These are phyloP conservation scores for Tetheella fluctuosa DNA, from an alignment of 2,888 invertebrate genomes.

Conservation along the genomic window DNA sequence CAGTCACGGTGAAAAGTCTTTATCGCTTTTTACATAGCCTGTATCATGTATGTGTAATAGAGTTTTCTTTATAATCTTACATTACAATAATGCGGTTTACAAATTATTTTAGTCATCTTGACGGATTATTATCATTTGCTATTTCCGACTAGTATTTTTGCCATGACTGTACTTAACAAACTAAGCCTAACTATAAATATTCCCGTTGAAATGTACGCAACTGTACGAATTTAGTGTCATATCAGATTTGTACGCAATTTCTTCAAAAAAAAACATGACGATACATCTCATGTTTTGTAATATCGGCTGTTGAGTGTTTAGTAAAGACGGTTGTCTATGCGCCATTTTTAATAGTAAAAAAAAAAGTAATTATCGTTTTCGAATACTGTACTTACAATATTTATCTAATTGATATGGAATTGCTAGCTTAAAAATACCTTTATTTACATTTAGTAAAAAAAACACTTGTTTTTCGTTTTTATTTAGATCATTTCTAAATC, in stretches of 20 bases:
- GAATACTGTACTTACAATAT: slow-evolving; percentile 7
- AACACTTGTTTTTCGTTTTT: neutral
- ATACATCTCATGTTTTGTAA: slow-evolving; percentile 14
- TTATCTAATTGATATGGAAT: neutral
- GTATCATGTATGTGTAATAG: neutral
- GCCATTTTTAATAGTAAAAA: slow-evolving; percentile 41
- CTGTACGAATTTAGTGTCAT: slow-evolving; percentile 70
- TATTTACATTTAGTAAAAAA: slow-evolving; percentile 1
- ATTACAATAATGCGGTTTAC: too few species aligned
- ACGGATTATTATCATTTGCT: neutral
- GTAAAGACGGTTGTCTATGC: slow-evolving; percentile 60
- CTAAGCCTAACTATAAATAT: slow-evolving; percentile 26
- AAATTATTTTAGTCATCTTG: too few species aligned
- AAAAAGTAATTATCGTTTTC: neutral
- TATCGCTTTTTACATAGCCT: neutral
- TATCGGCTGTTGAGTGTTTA: slow-evolving; percentile 39
- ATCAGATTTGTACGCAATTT: slow-evolving; percentile 75
- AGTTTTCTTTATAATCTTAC: too few species aligned
- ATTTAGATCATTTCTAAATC: neutral
- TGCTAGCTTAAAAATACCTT: neutral
- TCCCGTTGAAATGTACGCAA: slow-evolving; percentile 30
- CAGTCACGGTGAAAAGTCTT: neutral
- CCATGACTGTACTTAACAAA: slow-evolving; percentile 5
- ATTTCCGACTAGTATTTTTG: neutral
- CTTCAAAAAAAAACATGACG: slow-evolving; percentile 11